Conservation (phyloP, 2,113 vertebrate genomes). For the Trogon melanurus region DNA sequence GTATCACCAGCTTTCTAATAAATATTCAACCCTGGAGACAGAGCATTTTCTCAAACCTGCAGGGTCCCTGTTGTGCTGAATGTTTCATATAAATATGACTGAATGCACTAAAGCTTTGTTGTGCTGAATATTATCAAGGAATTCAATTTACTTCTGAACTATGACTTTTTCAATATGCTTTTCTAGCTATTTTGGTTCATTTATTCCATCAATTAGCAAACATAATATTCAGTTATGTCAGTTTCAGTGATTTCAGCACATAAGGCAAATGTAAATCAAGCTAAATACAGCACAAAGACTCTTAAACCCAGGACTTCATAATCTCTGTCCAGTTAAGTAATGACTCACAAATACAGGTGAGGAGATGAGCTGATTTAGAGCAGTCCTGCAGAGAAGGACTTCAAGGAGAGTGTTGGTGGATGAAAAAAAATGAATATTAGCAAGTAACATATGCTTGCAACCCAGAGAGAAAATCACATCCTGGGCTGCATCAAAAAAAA, state of each 20-base stretch:
- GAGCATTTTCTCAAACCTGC: slow-evolving; percentile 6
- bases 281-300: background rate
- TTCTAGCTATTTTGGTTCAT: background rate
- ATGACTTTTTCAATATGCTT: background rate
- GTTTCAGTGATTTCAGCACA: background rate
- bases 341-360: background rate
- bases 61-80: background rate
- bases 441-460: too few relatives aligned
- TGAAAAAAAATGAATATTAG: too few relatives aligned
- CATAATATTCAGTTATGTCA: background rate
- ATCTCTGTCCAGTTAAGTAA: background rate
- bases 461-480: too few relatives aligned
- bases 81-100: slow-evolving; percentile 10
- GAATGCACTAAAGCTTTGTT: slow-evolving; percentile 8
- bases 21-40: slow-evolving; percentile 20
- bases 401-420: too few relatives aligned
- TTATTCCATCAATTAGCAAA: background rate
- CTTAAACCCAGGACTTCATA: background rate
- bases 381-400: too few relatives aligned
- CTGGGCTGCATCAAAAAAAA: too few relatives aligned
- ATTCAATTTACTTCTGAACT: background rate
- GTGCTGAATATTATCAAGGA: background rate
- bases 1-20: slow-evolving; percentile 22
- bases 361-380: too few relatives aligned
- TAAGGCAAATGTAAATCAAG: background rate